Evolutionary conservation across 2,113 vertebrate species (phyloP).

Genomic region (Scartelaos histophorus): DNA sequence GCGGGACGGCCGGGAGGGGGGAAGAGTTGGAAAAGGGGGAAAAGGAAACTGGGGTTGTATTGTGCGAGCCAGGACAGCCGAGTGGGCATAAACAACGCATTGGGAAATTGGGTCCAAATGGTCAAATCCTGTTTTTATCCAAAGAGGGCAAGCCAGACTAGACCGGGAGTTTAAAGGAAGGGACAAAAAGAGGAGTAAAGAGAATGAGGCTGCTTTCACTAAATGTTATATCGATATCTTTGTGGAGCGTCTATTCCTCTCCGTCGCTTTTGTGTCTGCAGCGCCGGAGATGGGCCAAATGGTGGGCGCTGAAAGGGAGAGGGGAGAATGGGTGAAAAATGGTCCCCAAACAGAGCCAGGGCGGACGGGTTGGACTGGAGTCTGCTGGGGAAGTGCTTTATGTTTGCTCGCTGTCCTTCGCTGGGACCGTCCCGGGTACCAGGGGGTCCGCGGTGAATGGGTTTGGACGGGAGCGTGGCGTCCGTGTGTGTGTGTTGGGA

Average conservation of each 20-base stretch:
- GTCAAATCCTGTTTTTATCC: constrained; percentile 67
- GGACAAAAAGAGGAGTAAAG: constrained; percentile 33
- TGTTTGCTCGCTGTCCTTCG: constrained; percentile 59
- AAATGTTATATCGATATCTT: constrained; percentile 58
- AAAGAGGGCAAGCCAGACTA: constrained; percentile 8
- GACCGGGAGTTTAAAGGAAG: constrained; percentile 30
- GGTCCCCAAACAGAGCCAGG: constrained; percentile 56
- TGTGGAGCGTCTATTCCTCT: constrained; percentile 43
- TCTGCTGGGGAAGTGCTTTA: constrained; percentile 65
- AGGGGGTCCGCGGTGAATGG: constrained; percentile 72
- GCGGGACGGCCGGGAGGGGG: constrained; percentile 53
- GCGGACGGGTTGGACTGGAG: constrained; percentile 33
- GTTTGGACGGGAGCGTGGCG: constrained; percentile 51
- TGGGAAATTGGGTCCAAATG: constrained; percentile 65
- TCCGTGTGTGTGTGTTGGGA: constrained; percentile 69
- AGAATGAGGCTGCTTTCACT: constrained; percentile 43
- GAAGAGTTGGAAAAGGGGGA: background rate
- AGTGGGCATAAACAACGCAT: constrained; percentile 64
- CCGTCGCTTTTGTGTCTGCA: constrained; percentile 56
- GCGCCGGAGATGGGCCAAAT: constrained; percentile 57
- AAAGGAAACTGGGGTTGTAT: constrained; percentile 54
- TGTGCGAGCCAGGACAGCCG: constrained; percentile 59
- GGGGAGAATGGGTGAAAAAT: constrained; percentile 71
- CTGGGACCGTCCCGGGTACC: constrained; percentile 53
- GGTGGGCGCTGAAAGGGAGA: constrained; percentile 45